Conservation (phyloP, 2,888 invertebrate species). For the Nowickia ferox region DNA sequence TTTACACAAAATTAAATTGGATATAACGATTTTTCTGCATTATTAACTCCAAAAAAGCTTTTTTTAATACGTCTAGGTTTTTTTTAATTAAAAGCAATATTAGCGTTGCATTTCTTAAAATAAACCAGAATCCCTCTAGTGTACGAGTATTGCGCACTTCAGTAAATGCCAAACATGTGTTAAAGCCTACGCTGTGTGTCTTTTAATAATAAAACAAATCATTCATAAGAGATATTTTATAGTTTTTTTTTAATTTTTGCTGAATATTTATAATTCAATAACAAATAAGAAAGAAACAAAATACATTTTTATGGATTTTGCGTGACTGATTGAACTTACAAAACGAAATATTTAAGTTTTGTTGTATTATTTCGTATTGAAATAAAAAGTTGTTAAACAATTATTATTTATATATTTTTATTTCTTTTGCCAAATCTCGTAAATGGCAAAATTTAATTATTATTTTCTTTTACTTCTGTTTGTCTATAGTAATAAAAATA, state of each 20-base stretch:
- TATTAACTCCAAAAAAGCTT: no score
- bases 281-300: slow-evolving; percentile 27
- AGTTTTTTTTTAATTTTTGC: slow-evolving; percentile 8
- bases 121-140: not conserved
- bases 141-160: not conserved
- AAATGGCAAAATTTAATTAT: slow-evolving; percentile 46
- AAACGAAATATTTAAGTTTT: slow-evolving; percentile 34
- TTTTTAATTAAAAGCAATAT: not conserved
- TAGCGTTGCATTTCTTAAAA: not conserved
- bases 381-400: slow-evolving; percentile 6
- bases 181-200: slow-evolving; percentile 19
- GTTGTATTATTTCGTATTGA: slow-evolving; percentile 25
- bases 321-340: slow-evolving; percentile 68
- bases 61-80: not conserved
- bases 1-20: no score
- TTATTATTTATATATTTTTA: not conserved
- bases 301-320: slow-evolving; percentile 44
- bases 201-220: slow-evolving; percentile 47
- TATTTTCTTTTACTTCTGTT: slow-evolving; percentile 18
- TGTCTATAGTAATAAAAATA: slow-evolving; percentile 18
- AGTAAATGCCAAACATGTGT: not conserved
- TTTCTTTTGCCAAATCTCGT: slow-evolving; percentile 10
- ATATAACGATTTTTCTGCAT: no score
- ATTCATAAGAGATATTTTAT: slow-evolving; percentile 28
- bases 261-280: slow-evolving; percentile 43